Base-by-base conservation (phyloP, 2,797 vertebrate genomes). In the Sebastes cheni region DNA sequence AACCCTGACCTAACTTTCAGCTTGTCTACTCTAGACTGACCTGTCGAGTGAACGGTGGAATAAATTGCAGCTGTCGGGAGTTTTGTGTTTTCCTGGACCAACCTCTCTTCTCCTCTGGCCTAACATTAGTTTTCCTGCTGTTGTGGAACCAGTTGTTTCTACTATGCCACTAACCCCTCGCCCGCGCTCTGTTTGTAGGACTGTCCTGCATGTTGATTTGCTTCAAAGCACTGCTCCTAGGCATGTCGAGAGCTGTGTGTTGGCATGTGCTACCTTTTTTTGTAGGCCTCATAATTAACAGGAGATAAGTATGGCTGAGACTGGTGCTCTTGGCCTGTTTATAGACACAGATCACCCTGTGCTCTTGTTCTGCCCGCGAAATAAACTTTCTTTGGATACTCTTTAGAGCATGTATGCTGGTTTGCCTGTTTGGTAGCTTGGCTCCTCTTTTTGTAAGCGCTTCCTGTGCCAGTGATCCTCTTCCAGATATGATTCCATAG, bases 201-300 rank as follows among this genome's bases (percentile, higher is more conserved):
- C 22, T 73, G 12, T 64, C 4, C 36, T 72, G 66, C 75, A 85
- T 69, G 50, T 50, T 3, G 46, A 50, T 83, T 75, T 5, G 64
- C 72, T 69, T 64, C 18, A 29, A 0, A 58, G 70, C 55, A 3
- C 65, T 29, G 14, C 34, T 65, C 8, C 22, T 14, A 42, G 56
- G 50, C 56, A 46, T 42, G 55, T 60, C 6, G 5, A 58, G 13
- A n/a, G 27, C 70, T 65, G 46, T 50, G 18, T 50, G 46, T 54
- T 54, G n/a, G 50, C 50, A 54, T 54, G 50, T 22, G 50, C 50
- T 54, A 54, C 50, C 50, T 22, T 54, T 52, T 52, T 54, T 16
- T 54, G 9, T 54, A 11, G n/a, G 46, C 18, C 46, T 50, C 46
- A 50, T 50, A 4, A 50, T 20, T 50, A 20, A 50, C 46, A 20